Conservation (phyloP, 2,888 invertebrate genomes). For the Nephrotoma appendiculata region DNA sequence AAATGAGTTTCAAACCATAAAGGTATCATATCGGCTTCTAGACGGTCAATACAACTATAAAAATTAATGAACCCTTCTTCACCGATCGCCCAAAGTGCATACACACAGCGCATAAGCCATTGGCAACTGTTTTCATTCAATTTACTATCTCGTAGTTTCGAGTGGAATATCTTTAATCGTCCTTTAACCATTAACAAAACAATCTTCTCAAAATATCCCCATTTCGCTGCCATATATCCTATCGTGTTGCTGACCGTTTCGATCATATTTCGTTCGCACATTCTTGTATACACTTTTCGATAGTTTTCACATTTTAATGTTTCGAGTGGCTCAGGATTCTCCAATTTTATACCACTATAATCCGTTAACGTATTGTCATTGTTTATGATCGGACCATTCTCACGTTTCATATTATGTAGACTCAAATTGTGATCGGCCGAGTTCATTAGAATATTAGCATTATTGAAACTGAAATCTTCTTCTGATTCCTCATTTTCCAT, state of each 20-base stretch:
- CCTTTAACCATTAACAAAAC: neutral
- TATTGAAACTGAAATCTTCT: neutral
- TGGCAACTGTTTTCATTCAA: slow-evolving; percentile 10
- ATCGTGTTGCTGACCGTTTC: slow-evolving; percentile 9
- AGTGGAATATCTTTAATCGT: neutral
- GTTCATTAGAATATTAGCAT: neutral
- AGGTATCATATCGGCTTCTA: slow-evolving; percentile 21
- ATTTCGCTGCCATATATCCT: slow-evolving; percentile 8
- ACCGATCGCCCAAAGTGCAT: slow-evolving; percentile 25
- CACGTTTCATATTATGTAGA: neutral
- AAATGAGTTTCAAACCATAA: slow-evolving; percentile 23
- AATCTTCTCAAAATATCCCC: slow-evolving; percentile 4
- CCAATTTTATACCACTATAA: neutral
- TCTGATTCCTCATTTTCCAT: neutral
- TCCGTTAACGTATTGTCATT: neutral
- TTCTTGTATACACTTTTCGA: neutral
- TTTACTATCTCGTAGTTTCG: neutral
- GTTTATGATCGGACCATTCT: neutral
- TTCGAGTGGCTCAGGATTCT: neutral
- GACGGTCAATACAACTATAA: slow-evolving; percentile 25
- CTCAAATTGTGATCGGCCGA: neutral
- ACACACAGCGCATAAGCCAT: slow-evolving; percentile 24
- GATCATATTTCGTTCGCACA: slow-evolving; percentile 2
- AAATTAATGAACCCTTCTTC: slow-evolving; percentile 30
- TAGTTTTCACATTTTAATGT: neutral